Conservation (phyloP, 2,888 invertebrate species). For the Folsomia candida region DNA sequence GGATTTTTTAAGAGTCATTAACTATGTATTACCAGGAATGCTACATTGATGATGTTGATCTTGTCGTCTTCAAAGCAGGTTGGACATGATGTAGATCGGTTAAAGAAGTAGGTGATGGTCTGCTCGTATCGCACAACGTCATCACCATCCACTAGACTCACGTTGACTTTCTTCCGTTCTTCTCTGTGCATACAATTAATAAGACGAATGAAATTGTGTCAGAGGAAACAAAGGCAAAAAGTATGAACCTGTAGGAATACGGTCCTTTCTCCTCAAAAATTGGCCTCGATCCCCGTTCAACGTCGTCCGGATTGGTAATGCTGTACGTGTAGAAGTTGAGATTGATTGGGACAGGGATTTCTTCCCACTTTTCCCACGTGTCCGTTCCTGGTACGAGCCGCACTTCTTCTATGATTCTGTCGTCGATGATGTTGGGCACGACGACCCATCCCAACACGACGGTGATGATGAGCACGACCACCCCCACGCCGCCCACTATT, state of each 20-base stretch:
- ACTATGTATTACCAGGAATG: conserved; percentile 24
- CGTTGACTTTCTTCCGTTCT: not conserved
- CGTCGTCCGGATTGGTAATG: conserved; percentile 37
- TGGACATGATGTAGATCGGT: conserved; percentile 2
- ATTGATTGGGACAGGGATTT: conserved; percentile 23
- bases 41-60: conserved; percentile 27
- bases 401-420: conserved; percentile 26
- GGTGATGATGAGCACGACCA: conserved; percentile 23
- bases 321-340: conserved; percentile 32
- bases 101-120: conserved; percentile 20
- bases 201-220: not conserved
- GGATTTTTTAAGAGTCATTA: not conserved
- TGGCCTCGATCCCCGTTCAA: conserved; percentile 19
- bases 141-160: not conserved
- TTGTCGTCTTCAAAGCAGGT: conserved; percentile 17
- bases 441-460: conserved; percentile 36
- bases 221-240: not conserved
- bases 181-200: no score
- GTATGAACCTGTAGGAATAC: conserved; percentile 29
- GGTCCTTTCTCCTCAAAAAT: conserved; percentile 29
- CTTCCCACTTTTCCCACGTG: conserved; percentile 14
- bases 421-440: conserved; percentile 35
- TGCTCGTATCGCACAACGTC: conserved; percentile 22
- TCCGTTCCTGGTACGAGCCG: not conserved
- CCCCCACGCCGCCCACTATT: conserved; percentile 12